A percentile compares a stretch with the other conserved stretches of the same genome.
Conservation (phyloP, 2,113 vertebrate species). For the Panthera uncia region DNA sequence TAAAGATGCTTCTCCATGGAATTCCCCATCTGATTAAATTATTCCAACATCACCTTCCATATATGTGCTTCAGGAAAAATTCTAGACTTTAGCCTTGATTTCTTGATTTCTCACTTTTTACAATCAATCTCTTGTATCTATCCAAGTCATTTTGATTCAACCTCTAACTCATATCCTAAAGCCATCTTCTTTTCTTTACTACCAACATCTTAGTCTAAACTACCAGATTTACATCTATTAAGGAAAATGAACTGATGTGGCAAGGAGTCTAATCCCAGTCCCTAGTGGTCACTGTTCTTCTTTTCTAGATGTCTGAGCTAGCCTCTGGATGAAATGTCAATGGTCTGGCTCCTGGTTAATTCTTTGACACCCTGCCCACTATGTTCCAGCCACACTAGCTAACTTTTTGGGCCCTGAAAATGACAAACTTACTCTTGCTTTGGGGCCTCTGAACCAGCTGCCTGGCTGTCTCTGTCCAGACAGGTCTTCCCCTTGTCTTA, state of each 20-base stretch:
- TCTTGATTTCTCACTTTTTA: conserved; percentile 5
- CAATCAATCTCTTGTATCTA: not conserved
- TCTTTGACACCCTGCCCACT: not conserved
- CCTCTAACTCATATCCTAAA: not conserved
- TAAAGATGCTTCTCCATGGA: not conserved
- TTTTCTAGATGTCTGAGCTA: not conserved
- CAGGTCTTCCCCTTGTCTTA: not conserved
- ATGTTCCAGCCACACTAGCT: not conserved
- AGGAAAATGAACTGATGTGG: not conserved
- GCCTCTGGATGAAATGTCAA: not conserved
- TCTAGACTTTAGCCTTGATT: not conserved
- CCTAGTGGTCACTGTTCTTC: not conserved
- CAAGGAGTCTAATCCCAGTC: not conserved
- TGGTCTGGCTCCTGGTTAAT: conserved; percentile 11
- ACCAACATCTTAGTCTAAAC: not conserved
- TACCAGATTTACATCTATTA: not conserved
- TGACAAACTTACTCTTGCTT: conserved; percentile 3
- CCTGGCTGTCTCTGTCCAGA: not conserved
- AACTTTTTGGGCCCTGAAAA: conserved; percentile 38
- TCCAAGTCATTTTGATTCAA: not conserved
- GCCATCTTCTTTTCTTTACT: not conserved
- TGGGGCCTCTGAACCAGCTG: not conserved
- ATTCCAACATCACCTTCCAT: not conserved
- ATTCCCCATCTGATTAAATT: conserved; percentile 17
- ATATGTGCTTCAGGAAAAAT: not conserved